A percentile compares a stretch with the other conserved stretches of the same genome.
Evolutionary conservation across 2,888 invertebrate genomes (phyloP).

Genomic region (Heliconius ethilla): DNA sequence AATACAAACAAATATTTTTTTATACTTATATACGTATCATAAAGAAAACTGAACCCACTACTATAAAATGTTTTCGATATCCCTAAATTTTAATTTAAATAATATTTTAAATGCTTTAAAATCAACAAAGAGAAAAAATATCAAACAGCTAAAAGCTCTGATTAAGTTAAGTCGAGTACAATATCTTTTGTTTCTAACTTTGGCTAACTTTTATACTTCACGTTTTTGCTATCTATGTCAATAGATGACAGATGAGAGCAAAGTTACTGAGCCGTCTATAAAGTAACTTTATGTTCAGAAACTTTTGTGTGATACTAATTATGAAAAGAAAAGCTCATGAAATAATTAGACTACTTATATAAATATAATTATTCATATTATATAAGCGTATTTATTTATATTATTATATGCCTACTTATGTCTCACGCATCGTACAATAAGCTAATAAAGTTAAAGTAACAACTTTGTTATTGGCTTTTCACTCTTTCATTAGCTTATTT

Average conservation of each 20-base stretch:
- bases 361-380: not conserved
- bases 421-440: too few relatives aligned
- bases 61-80: too few relatives aligned
- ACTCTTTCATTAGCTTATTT: too few relatives aligned
- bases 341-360: not conserved
- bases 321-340: not conserved
- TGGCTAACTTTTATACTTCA: not conserved
- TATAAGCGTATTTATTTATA: not conserved
- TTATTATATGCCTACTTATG: not conserved
- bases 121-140: not conserved
- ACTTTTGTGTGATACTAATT: constrained; percentile 4
- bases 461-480: not conserved
- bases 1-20: too few relatives aligned
- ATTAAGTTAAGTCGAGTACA: constrained; percentile 2
- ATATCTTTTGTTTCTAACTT: constrained; percentile 10
- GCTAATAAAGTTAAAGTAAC: not conserved
- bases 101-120: too few relatives aligned
- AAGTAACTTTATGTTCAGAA: not conserved
- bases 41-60: too few relatives aligned
- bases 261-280: not conserved
- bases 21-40: too few relatives aligned
- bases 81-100: too few relatives aligned
- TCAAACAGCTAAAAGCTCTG: not conserved
- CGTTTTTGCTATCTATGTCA: not conserved
- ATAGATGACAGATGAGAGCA: constrained; percentile 13